Conservation (phyloP, 2,113 vertebrate genomes). For the Pimephales promelas region DNA sequence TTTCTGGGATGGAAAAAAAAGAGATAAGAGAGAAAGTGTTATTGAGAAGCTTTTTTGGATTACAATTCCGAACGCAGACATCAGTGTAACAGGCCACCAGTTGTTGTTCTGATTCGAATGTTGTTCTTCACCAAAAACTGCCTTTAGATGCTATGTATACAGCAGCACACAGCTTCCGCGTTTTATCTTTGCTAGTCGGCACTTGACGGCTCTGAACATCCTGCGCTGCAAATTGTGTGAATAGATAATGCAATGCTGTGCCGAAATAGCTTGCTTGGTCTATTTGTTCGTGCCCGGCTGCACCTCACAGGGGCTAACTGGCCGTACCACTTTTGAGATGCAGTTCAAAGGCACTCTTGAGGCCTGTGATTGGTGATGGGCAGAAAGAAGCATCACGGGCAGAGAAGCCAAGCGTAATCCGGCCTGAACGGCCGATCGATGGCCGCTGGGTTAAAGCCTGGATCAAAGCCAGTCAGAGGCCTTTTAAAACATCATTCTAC, state of each 20-base stretch:
- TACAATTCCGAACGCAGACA: background rate
- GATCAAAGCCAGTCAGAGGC: conserved; percentile 48
- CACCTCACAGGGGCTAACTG: conserved; percentile 36
- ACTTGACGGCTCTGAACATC: background rate
- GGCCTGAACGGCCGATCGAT: conserved; percentile 53
- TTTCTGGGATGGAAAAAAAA: conserved; percentile 72
- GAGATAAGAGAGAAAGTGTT: conserved; percentile 35
- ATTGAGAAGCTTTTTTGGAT: background rate
- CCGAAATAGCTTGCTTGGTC: background rate
- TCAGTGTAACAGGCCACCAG: background rate
- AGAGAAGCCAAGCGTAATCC: conserved; percentile 52
- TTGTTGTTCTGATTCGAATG: conserved; percentile 8
- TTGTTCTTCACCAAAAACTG: conserved; percentile 6
- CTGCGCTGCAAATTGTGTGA: background rate
- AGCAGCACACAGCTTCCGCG: background rate
- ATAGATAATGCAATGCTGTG: background rate
- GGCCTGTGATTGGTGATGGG: conserved; percentile 47
- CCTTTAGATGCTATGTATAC: background rate
- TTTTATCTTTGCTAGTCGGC: conserved; percentile 4
- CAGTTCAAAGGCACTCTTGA: conserved; percentile 43
- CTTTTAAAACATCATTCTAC: conserved; percentile 47
- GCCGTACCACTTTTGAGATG: conserved; percentile 3
- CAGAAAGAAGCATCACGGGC: conserved; percentile 42
- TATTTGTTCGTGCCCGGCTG: background rate
- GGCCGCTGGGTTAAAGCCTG: conserved; percentile 22